A percentile compares a stretch with the other conserved stretches of the same genome.
Conservation (phyloP, 1,140 invertebrate genomes). For the Dendroctonus ponderosae region DNA sequence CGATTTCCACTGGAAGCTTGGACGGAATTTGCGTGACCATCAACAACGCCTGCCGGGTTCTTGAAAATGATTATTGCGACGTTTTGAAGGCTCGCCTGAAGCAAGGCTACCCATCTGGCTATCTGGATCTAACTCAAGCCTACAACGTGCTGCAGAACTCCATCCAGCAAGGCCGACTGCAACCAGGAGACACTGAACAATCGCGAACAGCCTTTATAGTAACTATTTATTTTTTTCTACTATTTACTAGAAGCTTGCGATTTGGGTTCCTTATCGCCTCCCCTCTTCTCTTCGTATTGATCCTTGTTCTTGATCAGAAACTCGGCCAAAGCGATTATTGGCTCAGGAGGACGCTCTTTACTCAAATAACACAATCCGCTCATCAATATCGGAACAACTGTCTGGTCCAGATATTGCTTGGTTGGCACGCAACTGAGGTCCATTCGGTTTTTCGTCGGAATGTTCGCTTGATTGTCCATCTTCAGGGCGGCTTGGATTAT, state of each 20-base stretch:
- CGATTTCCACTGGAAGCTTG: slow-evolving; percentile 84
- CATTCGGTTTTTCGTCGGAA: slow-evolving; percentile 74
- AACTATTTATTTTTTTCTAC: slow-evolving; percentile 22
- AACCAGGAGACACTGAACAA: slow-evolving; percentile 79
- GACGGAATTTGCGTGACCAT: slow-evolving; percentile 96
- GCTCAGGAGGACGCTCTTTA: slow-evolving; percentile 93
- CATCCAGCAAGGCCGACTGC: slow-evolving; percentile 78
- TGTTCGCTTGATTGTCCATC: slow-evolving; percentile 65
- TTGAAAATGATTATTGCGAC: slow-evolving; percentile 84
- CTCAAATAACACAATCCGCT: slow-evolving; percentile 88
- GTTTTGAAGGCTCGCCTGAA: slow-evolving; percentile 74
- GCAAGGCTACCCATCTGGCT: slow-evolving; percentile 84
- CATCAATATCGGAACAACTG: slow-evolving; percentile 92
- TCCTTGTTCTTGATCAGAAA: slow-evolving; percentile 90
- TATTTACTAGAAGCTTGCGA: neutral
- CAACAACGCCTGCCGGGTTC: slow-evolving; percentile 85
- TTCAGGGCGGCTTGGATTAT: slow-evolving; percentile 26
- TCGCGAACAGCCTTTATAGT: slow-evolving; percentile 54
- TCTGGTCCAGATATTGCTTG: slow-evolving; percentile 95
- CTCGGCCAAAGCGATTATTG: slow-evolving; percentile 86
- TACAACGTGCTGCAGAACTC: slow-evolving; percentile 78
- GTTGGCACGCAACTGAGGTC: slow-evolving; percentile 89
- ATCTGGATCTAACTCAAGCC: slow-evolving; percentile 77
- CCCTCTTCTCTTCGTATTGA: slow-evolving; percentile 63
- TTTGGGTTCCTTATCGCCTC: neutral